These are phyloP conservation scores for Anas platyrhynchos DNA, from an alignment of 2,113 vertebrate genomes.

Conservation along the genomic window DNA sequence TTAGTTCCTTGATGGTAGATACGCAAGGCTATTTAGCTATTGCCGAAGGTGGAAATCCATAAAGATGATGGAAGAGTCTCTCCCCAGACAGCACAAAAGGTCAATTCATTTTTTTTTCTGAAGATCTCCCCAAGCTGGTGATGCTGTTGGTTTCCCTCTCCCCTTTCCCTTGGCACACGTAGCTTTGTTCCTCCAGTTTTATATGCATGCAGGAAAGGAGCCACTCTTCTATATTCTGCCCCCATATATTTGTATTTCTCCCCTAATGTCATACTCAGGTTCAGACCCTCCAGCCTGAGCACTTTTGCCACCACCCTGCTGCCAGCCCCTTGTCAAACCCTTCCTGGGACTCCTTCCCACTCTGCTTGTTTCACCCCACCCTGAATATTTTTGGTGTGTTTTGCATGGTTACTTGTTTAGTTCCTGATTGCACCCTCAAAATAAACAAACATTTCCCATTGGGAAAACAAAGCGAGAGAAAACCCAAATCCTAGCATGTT, in stretches of 20 bases:
- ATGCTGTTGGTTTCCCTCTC: neutral
- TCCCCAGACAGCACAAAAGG: conserved; percentile 29
- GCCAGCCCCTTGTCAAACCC: neutral
- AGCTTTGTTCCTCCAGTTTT: neutral
- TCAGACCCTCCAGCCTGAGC: neutral
- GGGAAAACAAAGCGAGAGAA: neutral
- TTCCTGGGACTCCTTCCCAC: neutral
- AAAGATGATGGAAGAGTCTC: conserved; percentile 51
- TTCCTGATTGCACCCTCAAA: neutral
- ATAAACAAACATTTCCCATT: rapidly evolving
- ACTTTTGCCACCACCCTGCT: neutral
- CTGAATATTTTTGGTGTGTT: neutral
- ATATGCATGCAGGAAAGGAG: neutral
- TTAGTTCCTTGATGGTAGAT: conserved; percentile 29
- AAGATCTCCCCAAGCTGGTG: rapidly evolving
- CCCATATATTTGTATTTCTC: neutral
- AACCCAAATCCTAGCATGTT: neutral
- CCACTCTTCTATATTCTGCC: neutral
- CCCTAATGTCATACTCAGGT: neutral
- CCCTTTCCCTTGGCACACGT: neutral
- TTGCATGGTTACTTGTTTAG: neutral
- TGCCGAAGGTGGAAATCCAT: conserved; percentile 43
- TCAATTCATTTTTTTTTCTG: neutral
- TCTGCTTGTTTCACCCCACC: neutral
- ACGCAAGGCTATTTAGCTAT: conserved; percentile 2